Base-by-base conservation (phyloP, 2,797 vertebrate species). In the Sebastes hubbsi region DNA sequence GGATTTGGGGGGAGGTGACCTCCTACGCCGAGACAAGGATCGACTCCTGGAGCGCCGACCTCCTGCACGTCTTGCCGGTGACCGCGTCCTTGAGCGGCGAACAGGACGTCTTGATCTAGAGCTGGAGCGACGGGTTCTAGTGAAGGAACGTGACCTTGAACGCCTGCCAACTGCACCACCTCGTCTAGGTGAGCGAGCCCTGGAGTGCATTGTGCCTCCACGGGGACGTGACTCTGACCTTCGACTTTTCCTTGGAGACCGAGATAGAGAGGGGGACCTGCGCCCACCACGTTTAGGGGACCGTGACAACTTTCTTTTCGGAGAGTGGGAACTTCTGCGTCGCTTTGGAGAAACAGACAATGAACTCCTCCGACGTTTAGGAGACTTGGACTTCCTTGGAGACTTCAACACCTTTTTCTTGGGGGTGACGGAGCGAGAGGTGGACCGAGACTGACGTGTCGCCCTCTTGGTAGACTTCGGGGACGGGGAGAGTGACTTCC, bases 21-120 rank as follows among this genome's bases (percentile, higher is more conserved):
- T 93, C 73, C 82, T 94, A 18, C 93, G 95, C 1, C 91, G 73
- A 30, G 95, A 94, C 30, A 78, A 46, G 14, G 96, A 96, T n/a
- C 89, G 90, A 70, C 94, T 96, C 56, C 90, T 93, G 20, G 96
- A 96, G 22, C 93, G 93, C 61, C 95, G 92, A n/a, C 91, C 94
- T 78, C 91, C 93, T 8, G 80, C n/a, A 8, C 91, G 93, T 20
- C 93, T 93, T 30, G 30, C 75, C 1, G 56, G 82, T 11, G 96
- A 95, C 1, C 94, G 87, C 8, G 95, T 93, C 74, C 93, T 91
- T 18, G 95, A 95, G 6, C 91, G 90, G 2, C 88, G 94, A 16
- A 85, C 16, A 2, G 90, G 92, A 8, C 93, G 92, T 62, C 93
- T 92, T 27, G 95, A 93, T 86, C 93, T 91, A 38, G 96, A 96